Evolutionary conservation across 2,888 invertebrate species (phyloP).

Genomic region (Epinotia ramella): DNA sequence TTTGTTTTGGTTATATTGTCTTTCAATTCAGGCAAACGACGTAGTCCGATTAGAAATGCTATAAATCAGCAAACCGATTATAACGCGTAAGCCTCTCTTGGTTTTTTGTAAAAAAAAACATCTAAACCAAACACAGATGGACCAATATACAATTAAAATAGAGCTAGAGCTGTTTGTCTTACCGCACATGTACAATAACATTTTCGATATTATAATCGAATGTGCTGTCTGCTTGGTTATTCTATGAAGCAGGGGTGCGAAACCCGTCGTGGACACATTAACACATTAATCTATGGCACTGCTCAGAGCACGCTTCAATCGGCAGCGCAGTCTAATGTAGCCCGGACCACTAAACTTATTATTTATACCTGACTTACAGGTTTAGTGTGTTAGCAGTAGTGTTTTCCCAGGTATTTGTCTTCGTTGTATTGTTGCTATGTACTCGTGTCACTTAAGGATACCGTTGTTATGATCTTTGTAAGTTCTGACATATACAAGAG

Average conservation of each 20-base stretch:
- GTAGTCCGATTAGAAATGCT: not conserved
- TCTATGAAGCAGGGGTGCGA: conserved; percentile 40
- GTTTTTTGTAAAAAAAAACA: too few relatives aligned
- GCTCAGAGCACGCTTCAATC: conserved; percentile 1
- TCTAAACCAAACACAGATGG: too few relatives aligned
- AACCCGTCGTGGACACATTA: conserved; percentile 37
- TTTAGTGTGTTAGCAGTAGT: too few relatives aligned
- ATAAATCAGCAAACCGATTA: not conserved
- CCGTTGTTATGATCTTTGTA: too few relatives aligned
- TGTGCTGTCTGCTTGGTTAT: conserved; percentile 17
- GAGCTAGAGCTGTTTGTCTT: not conserved
- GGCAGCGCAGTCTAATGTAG: not conserved
- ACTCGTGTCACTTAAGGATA: too few relatives aligned
- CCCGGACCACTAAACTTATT: not conserved
- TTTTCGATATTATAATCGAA: not conserved
- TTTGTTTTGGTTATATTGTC: not conserved
- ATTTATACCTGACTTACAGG: conserved; percentile 1
- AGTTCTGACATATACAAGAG: too few relatives aligned
- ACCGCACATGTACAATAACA: not conserved
- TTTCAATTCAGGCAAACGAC: not conserved
- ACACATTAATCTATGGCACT: conserved; percentile 32
- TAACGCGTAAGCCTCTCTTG: too few relatives aligned
- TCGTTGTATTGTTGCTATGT: too few relatives aligned
- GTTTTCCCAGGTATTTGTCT: not conserved
- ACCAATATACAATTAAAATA: too few relatives aligned